A percentile compares a stretch with the other conserved stretches of the same genome.
phyloP scores from a whole-genome alignment of 2,888 invertebrate species.

The Allophyes oxyacanthae region DNA sequence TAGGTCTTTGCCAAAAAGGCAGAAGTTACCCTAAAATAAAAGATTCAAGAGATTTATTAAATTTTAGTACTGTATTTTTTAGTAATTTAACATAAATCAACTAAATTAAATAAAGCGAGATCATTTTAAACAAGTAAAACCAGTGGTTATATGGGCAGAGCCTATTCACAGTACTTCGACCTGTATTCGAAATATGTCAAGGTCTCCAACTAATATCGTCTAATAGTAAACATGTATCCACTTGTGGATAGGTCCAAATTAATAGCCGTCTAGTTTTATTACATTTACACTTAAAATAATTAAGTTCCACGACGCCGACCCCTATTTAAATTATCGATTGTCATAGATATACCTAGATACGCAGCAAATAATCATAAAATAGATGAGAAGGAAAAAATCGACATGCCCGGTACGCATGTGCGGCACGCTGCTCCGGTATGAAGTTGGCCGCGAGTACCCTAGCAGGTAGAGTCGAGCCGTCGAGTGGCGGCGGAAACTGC shows the following conservation, averaged over 20 bases:
- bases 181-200: slow-evolving; percentile 38
- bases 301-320: slow-evolving; percentile 33
- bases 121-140: no score
- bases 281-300: slow-evolving; percentile 34
- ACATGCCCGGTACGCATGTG: slow-evolving; percentile 73
- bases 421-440: slow-evolving; percentile 57
- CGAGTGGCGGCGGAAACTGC: slow-evolving; percentile 72
- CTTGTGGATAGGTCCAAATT: slow-evolving; percentile 9
- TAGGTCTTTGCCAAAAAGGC: no score
- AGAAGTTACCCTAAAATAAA: no score
- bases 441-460: slow-evolving; percentile 64
- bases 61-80: no score
- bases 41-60: no score
- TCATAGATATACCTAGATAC: slow-evolving; percentile 35
- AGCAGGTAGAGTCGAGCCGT: slow-evolving; percentile 60
- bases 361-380: slow-evolving; percentile 54
- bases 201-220: slow-evolving; percentile 14
- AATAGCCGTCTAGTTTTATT: slow-evolving; percentile 17
- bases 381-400: slow-evolving; percentile 63
- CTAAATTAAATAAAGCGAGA: no score
- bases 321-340: slow-evolving; percentile 52
- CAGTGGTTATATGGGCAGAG: background rate
- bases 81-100: no score
- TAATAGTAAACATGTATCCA: slow-evolving; percentile 21
- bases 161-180: slow-evolving; percentile 12